These are phyloP conservation scores for Drosophila crucigera DNA, from an alignment of 2,888 invertebrate species.

Conservation along the genomic window DNA sequence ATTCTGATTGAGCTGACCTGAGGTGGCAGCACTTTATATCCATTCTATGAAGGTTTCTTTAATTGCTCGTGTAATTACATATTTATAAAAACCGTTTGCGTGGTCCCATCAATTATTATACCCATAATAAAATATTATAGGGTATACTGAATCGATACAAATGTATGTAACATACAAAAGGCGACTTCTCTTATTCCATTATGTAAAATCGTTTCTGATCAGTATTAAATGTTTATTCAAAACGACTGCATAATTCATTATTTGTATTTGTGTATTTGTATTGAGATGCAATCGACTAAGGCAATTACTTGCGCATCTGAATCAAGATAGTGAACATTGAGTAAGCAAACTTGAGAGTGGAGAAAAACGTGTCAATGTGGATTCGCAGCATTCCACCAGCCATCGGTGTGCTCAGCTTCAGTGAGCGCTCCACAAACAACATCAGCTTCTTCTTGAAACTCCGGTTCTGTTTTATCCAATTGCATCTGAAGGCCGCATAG, in stretches of 20 bases:
- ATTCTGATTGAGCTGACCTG: background rate
- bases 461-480: conserved; percentile 64
- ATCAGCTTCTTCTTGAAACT: conserved; percentile 70
- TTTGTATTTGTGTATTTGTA: background rate
- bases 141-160: background rate
- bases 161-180: background rate
- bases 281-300: background rate
- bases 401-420: conserved; percentile 52
- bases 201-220: background rate
- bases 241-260: background rate
- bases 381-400: conserved; percentile 76
- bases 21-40: conserved; percentile 8
- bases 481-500: conserved; percentile 68
- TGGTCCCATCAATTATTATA: conserved; percentile 6
- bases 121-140: background rate
- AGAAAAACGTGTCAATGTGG: conserved; percentile 71
- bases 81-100: background rate
- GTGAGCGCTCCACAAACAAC: conserved; percentile 68
- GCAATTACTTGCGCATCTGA: conserved; percentile 50
- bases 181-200: background rate
- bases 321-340: conserved; percentile 74
- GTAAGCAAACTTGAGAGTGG: conserved; percentile 67
- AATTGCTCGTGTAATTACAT: background rate
- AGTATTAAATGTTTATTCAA: background rate
- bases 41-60: background rate